Evolutionary conservation across 2,888 invertebrate species (phyloP), one percentile per base, ranked within the genome.

Genomic region (Tiliacea aurago): DNA sequence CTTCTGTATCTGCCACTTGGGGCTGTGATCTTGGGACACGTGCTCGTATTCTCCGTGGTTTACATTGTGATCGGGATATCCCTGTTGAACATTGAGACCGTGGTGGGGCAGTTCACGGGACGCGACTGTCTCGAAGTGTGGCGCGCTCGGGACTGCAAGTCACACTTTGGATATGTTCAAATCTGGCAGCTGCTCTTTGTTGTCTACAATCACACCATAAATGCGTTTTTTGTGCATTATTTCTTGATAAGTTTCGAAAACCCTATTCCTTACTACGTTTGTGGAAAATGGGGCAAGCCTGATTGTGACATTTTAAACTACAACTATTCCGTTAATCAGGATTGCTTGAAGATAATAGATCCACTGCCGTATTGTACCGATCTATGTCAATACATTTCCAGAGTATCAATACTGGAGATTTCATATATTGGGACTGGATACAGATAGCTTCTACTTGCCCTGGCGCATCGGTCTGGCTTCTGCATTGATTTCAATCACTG

Each of bases 221-320:
- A 89, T n/a, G 83, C 93, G 0, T 95, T 94, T 61, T 68, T 90
- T 4, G 63, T 95, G 9, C 95, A 95, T 86, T 96, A 95, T 72
- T 90, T 95, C n/a, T 82, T 95, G 15, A 91, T 95, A 73, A 94
- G 92, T 70, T 95, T 95, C 45, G 95, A 96, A 84, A 89, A 89
- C 28, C 94, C 94, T 0, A 86, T 93, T 43, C 95, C 95, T 4
- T 96, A 90, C 81, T 91, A 91, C 72, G 72, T 81, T 0, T 96
- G 96, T 72, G 95, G 95, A 3, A 47, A 70, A 0, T 94, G 94
- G 95, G 77, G 92, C 10, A 87, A 85, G 0, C 68, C 58, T 4
- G 74, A 90, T 20, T 95, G 96, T 75, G 84, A 94, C 41, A 91
- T 92, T 53, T 76, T 94, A 0, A 49, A 64, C 3, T 66, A 56